Evolutionary conservation across 1,140 invertebrate genomes (phyloP).

Genomic region (Thaumatotibia leucotreta): DNA sequence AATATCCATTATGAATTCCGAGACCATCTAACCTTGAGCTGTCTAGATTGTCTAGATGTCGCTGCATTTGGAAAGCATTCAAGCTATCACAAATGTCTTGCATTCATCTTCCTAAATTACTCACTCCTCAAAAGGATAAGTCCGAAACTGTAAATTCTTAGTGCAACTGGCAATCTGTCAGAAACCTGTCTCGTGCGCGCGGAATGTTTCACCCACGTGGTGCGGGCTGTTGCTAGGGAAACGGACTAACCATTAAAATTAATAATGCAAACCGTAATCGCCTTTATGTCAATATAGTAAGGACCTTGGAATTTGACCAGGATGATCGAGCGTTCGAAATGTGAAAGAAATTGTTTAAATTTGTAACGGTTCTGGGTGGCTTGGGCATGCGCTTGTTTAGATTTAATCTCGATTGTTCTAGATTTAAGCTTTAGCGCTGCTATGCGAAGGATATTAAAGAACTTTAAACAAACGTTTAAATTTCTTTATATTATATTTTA

Average conservation of each 20-base stretch:
- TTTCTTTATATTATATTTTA: neutral
- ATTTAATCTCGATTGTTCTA: neutral
- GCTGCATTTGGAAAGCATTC: neutral
- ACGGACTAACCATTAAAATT: neutral
- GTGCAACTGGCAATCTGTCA: neutral
- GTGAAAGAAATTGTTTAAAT: neutral
- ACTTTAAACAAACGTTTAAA: neutral
- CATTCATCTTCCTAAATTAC: neutral
- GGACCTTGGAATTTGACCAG: neutral
- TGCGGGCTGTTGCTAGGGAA: slow-evolving; percentile 1
- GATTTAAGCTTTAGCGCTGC: neutral
- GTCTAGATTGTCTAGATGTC: neutral
- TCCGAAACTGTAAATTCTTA: neutral
- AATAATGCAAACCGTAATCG: neutral
- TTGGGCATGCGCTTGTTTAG: neutral
- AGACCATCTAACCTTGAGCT: neutral
- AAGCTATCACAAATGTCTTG: neutral
- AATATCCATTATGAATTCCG: neutral
- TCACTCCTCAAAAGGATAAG: neutral
- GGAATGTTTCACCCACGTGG: neutral
- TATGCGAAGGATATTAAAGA: neutral
- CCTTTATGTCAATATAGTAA: neutral
- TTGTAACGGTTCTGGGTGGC: neutral
- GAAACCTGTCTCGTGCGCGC: neutral
- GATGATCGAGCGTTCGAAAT: neutral